Base-by-base conservation (phyloP, 2,888 invertebrate species). In the Stenolophus ochropezus region DNA sequence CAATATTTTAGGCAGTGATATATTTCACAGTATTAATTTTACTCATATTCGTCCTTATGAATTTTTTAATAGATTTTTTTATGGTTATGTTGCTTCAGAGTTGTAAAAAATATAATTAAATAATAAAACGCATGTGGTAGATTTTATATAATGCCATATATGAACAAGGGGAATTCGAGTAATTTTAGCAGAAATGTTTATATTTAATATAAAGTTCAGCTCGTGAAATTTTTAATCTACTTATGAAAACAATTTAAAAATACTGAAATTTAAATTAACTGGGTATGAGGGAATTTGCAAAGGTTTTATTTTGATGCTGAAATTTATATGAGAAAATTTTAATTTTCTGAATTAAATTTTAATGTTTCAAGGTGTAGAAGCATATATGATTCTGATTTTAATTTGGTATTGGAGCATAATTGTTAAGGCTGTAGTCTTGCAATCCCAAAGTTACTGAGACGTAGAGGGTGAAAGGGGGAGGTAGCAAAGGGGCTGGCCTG, bases 41-140 rank as follows among this genome's bases (percentile, higher is more conserved):
- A 42, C 69, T 14, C 65, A 23, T 23, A 65, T 65, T 65, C 33
- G 42, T 20, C 33, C 42, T 42, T 69, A 69, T 69, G 69, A 69
- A 69, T 69, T 69, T 69, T 69, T 69, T 69, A 69, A 33, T 69
- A 33, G 42, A 69, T 47, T 69, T 69, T 61, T 69, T 69, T 69
- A 69, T 47, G 69, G 42, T 69, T 69, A 69, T 69, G 25, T 27
- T 65, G 14, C 65, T 69, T 69, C 6, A 27, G n/a, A 33, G 20
- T 11, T 42, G 42, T 69, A 69, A 69, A 69, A 69, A 69, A 61
- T 69, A 69, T 69, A 69, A 69, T 69, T 69, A 69, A 69, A 69
- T 27, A 14, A 69, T 69, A 69, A 69, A 69, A 69, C 42, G 18
- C 42, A 69, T 69, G 69, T 69, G 69, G 65, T 65, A 23, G 65